Percentiles rank a stretch among this genome's conserved stretches.
Evolutionary conservation across 2,113 vertebrate genomes (phyloP).

Genomic region (Brienomyrus brachyistius): DNA sequence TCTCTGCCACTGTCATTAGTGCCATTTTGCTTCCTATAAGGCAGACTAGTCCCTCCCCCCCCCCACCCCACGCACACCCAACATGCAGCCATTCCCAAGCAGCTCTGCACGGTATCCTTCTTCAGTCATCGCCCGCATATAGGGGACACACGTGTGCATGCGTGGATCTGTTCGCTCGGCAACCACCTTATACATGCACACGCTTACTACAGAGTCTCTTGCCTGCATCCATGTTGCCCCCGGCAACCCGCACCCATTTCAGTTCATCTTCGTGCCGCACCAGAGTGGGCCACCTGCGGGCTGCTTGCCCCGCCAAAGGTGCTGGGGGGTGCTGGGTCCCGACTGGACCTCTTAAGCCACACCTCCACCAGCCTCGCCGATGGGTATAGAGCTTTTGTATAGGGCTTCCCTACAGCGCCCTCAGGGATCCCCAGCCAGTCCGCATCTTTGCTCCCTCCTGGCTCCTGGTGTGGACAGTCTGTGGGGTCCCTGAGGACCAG

Average conservation of each 20-base stretch:
- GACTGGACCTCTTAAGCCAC: neutral
- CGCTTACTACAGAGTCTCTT: neutral
- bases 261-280: neutral
- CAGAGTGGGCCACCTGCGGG: neutral
- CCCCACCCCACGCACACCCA: no score
- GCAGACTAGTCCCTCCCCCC: no score
- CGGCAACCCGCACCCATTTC: neutral
- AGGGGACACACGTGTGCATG: no score
- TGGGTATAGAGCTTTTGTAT: neutral
- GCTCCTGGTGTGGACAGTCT: neutral
- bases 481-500: neutral
- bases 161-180: neutral
- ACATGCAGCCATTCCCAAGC: no score
- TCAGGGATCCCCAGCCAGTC: neutral
- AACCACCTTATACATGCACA: neutral
- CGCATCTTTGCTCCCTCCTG: neutral
- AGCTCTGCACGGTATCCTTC: no score
- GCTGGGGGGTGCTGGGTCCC: neutral
- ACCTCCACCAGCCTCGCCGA: neutral
- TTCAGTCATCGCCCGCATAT: no score
- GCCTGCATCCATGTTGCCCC: neutral
- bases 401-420: neutral
- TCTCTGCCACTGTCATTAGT: no score
- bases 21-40: no score
- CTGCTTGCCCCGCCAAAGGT: neutral